Base-by-base conservation (phyloP, 2,797 vertebrate species). In the Petrocephalus schoutedeni region DNA sequence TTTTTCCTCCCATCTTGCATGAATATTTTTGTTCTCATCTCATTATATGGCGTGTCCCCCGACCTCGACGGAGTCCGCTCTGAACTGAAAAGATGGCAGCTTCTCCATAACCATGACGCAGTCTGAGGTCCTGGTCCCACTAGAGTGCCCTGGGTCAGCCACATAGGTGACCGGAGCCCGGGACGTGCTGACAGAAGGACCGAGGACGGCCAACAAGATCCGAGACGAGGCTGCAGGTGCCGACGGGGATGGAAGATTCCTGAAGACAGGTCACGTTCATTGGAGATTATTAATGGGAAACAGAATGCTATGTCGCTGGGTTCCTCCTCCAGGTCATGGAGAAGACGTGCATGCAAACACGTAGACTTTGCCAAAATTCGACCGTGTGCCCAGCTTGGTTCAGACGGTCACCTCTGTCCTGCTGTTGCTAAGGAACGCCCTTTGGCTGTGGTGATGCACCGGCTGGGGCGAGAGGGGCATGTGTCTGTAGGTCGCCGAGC, bases 371-470 rank as follows among this genome's bases (percentile, higher is more conserved):
- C 57, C 56, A 12, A 86, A n/a, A 7, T 82, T 86, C 5, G 61
- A 56, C 83, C 88, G 84, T 21, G 86, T 87, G 87, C 51, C 86
- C 21, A 5, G 2, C 4, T 51, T 61, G 28, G 21, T 90, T 95
- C 90, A 98, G 88, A 98, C 97, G 0, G 97, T 99, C 90, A 99
- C 98, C 91, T 99, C 98, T 0, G 97, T 97, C 90, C 98, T 97
- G 92, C 98, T 99, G 94, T 98, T 97, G 90, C 97, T 98, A 92
- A 96, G 93, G 90, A 96, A 96, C 92, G 95, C 97, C 89, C 96
- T 96, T 19, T 96, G 95, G 85, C 95, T 95, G 28, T 93, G 77
- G 86, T 93, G 91, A 86, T 93, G 94, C 89, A 77, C 7, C 14
- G 94, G 92, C 89, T 92, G 89, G 0, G 96, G 93, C 28, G 95